phyloP scores from a whole-genome alignment of 2,113 vertebrate species.

The Phodopus roborovskii region DNA sequence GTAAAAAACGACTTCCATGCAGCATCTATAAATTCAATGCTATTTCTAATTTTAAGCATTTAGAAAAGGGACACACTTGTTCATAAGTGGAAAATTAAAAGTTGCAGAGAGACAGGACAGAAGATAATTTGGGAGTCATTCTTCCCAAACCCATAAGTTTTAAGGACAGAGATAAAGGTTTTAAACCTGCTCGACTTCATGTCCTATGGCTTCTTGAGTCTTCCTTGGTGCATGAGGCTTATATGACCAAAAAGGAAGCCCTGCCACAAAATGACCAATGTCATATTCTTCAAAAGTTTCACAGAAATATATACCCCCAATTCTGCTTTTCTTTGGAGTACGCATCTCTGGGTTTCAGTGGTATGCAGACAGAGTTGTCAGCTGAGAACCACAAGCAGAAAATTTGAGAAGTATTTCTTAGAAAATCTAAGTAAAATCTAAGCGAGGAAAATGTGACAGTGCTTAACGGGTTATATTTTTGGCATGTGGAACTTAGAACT shows the following conservation, averaged over 20 bases:
- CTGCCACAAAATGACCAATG: not conserved
- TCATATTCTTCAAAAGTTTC: not conserved
- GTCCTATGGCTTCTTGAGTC: not conserved
- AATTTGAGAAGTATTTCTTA: not conserved
- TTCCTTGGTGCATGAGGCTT: not conserved
- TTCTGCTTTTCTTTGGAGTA: not conserved
- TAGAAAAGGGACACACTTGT: not conserved
- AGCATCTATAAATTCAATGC: not conserved
- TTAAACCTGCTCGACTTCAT: not conserved
- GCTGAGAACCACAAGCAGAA: not conserved
- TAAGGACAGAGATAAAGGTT: not conserved
- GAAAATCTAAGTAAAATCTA: conserved; percentile 9
- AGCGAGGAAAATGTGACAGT: not conserved
- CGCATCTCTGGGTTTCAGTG: not conserved
- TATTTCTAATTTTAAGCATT: not conserved
- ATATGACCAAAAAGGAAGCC: not conserved
- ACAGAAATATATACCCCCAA: not conserved
- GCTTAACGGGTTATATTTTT: not conserved
- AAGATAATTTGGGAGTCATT: not conserved
- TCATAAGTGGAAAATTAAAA: not conserved
- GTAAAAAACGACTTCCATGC: too few species aligned
- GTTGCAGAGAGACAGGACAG: not conserved
- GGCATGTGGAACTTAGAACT: not conserved
- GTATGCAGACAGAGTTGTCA: not conserved
- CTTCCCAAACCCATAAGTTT: not conserved